A percentile compares a stretch with the other conserved stretches of the same genome.
Evolutionary conservation across 2,113 vertebrate species (phyloP).

Genomic region (Pelmatolapia mariae): DNA sequence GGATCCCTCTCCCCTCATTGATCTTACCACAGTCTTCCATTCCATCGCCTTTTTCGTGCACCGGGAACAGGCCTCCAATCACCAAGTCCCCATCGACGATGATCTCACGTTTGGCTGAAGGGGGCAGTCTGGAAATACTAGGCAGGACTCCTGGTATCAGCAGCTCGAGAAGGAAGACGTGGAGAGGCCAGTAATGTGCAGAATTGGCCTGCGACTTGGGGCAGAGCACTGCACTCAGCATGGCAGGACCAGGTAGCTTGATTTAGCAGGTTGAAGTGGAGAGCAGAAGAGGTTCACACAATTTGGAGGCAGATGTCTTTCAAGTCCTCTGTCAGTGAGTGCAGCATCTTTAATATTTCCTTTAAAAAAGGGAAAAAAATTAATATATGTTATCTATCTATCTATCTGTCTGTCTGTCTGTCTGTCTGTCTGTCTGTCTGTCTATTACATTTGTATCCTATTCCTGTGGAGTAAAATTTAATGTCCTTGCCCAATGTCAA

Average conservation of each 20-base stretch:
- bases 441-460: background rate
- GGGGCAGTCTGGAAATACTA: conserved; percentile 62
- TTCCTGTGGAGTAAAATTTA: background rate
- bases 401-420: background rate
- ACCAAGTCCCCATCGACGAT: conserved; percentile 89
- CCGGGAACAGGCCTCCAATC: conserved; percentile 91
- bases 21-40: conserved; percentile 90
- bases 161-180: conserved; percentile 54
- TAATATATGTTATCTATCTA: background rate
- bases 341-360: conserved; percentile 45
- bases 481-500: background rate
- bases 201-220: conserved; percentile 12
- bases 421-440: background rate
- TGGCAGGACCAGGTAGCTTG: conserved; percentile 27
- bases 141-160: conserved; percentile 57
- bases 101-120: conserved; percentile 83
- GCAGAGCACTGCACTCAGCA: conserved; percentile 15
- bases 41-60: conserved; percentile 90
- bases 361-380: background rate
- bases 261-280: conserved; percentile 1
- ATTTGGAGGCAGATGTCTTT: conserved; percentile 19
- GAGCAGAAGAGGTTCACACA: conserved; percentile 25
- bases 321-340: conserved; percentile 5
- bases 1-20: conserved; percentile 93
- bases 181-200: conserved; percentile 39